A percentile compares a stretch with the other conserved stretches of the same genome.
Evolutionary conservation across 2,113 vertebrate species (phyloP).

Genomic region (Sander lucioperca): DNA sequence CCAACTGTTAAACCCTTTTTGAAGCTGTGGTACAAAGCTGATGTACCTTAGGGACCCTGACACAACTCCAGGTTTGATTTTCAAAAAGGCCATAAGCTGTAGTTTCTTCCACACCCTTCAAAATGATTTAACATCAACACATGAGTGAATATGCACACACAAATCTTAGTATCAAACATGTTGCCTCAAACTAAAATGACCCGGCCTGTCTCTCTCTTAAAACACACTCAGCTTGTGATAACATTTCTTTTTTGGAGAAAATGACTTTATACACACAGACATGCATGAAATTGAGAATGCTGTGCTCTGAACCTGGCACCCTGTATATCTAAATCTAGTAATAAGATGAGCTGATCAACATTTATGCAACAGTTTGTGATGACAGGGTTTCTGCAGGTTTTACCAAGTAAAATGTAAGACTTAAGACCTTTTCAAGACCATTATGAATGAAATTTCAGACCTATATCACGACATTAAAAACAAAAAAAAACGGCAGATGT

Average conservation of each 20-base stretch:
- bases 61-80: constrained; percentile 15
- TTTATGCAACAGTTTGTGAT: background rate
- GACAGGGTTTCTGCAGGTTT: background rate
- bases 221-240: background rate
- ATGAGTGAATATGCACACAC: constrained; percentile 6
- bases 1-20: background rate
- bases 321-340: background rate
- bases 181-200: constrained; percentile 39
- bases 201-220: background rate
- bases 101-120: constrained; percentile 40
- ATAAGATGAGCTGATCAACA: background rate
- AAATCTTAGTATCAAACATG: constrained; percentile 19
- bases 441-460: too few relatives aligned
- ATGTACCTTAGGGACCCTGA: background rate
- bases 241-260: background rate
- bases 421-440: too few relatives aligned
- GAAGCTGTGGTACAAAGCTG: too few relatives aligned
- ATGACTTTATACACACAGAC: background rate
- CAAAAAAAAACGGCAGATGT: too few relatives aligned
- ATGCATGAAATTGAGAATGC: background rate
- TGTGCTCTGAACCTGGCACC: background rate
- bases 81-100: constrained; percentile 20
- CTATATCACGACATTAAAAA: too few relatives aligned
- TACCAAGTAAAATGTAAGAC: too few relatives aligned
- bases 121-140: constrained; percentile 29